phyloP scores from a whole-genome alignment of 92 coral and sea anemone genomes.

The Micromussa lordhowensis region DNA sequence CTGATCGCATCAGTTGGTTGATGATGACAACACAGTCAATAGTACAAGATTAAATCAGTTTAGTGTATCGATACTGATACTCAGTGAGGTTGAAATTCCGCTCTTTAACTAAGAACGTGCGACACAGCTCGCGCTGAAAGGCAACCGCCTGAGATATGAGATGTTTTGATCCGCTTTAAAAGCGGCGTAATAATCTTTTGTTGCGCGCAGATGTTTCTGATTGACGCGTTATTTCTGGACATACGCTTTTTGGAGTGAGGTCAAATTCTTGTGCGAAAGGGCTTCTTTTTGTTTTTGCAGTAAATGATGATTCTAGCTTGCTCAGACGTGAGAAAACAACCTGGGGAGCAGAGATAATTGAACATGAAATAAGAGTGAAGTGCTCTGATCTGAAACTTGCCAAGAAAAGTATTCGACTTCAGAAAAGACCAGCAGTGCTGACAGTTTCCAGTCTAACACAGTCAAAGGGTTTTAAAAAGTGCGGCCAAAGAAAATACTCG shows the following conservation, averaged over 20 bases:
- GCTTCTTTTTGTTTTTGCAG: not conserved
- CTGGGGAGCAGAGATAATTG: not conserved
- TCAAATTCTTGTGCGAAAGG: not conserved
- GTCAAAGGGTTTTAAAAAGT: not conserved
- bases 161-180: not conserved
- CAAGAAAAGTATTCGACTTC: too few relatives aligned
- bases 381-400: not conserved
- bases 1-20: not conserved
- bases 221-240: not conserved
- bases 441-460: too few relatives aligned
- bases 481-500: slow-evolving; percentile 9
- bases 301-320: not conserved
- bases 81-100: not conserved
- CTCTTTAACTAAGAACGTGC: not conserved
- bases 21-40: not conserved
- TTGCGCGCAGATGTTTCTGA: not conserved
- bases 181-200: not conserved
- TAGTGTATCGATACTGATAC: not conserved
- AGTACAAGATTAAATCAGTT: not conserved
- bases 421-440: too few relatives aligned
- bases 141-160: not conserved
- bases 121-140: not conserved
- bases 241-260: not conserved
- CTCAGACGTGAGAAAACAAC: not conserved
- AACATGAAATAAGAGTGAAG: not conserved